phyloP scores from a whole-genome alignment of 1,140 invertebrate genomes.

The Callitettix versicolor region DNA sequence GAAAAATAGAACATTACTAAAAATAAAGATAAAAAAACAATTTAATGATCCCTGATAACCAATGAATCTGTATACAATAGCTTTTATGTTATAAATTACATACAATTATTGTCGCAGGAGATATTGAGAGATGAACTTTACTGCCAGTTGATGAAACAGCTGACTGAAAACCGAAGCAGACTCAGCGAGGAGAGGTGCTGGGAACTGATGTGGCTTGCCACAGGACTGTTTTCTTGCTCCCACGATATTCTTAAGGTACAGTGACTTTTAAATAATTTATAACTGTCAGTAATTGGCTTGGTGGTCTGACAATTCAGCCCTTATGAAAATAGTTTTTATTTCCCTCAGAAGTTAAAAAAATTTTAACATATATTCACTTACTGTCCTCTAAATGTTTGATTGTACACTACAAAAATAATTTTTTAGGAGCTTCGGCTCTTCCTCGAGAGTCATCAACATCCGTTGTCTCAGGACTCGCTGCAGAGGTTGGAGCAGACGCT shows the following conservation, averaged over 20 bases:
- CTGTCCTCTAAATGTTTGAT: too few relatives aligned
- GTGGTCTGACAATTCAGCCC: conserved; percentile 30
- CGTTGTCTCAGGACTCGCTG: conserved; percentile 69
- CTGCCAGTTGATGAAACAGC: conserved; percentile 89
- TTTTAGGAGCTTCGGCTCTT: conserved; percentile 49
- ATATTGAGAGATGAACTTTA: conserved; percentile 82
- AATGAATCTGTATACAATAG: too few relatives aligned
- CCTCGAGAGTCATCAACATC: conserved; percentile 64
- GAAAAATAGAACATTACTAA: too few relatives aligned
- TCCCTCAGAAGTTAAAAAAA: too few relatives aligned
- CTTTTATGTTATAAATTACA: too few relatives aligned
- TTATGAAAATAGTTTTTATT: conserved; percentile 39
- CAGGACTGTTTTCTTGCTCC: conserved; percentile 69
- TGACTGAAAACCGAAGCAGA: conserved; percentile 73
- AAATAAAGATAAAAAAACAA: too few relatives aligned
- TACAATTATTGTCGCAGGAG: conserved; percentile 39
- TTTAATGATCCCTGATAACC: too few relatives aligned
- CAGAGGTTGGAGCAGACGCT: conserved; percentile 71
- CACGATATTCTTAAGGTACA: conserved; percentile 27
- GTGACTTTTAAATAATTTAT: conserved; percentile 30
- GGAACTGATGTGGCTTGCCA: conserved; percentile 86
- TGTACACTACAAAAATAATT: too few relatives aligned
- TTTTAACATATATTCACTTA: too few relatives aligned
- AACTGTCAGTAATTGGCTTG: neutral
- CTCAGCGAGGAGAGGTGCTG: conserved; percentile 83